Evolutionary conservation across 1,140 invertebrate genomes (phyloP).

Genomic region (Rhyacophila brunnea): DNA sequence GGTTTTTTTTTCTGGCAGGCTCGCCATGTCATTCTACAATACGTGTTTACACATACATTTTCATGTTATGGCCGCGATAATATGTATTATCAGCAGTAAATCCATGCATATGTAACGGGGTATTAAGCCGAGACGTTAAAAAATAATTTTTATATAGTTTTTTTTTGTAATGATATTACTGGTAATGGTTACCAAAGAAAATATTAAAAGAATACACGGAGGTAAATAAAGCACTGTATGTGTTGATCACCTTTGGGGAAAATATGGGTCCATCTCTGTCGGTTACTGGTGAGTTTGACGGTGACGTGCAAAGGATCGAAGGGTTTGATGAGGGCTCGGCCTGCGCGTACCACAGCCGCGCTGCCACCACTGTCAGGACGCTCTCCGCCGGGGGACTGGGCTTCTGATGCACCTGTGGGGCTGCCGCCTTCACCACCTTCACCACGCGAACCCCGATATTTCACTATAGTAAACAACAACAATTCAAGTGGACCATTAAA

Average conservation of each 20-base stretch:
- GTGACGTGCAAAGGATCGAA: slow-evolving; percentile 97
- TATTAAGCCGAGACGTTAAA: too few species aligned
- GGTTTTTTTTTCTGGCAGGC: too few species aligned
- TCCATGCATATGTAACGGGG: too few species aligned
- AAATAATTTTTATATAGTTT: too few species aligned
- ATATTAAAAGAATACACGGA: too few species aligned
- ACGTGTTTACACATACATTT: too few species aligned
- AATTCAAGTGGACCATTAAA: neutral
- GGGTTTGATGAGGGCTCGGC: slow-evolving; percentile 87
- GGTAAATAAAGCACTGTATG: too few species aligned
- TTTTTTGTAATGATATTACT: too few species aligned
- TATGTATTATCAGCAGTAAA: too few species aligned
- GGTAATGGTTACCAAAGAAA: too few species aligned
- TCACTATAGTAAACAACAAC: slow-evolving; percentile 3
- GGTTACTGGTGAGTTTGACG: slow-evolving; percentile 94
- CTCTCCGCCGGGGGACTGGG: slow-evolving; percentile 1
- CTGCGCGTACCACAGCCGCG: slow-evolving; percentile 61
- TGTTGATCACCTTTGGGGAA: slow-evolving; percentile 92
- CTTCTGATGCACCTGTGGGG: neutral
- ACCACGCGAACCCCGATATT: slow-evolving; percentile 12
- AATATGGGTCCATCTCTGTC: slow-evolving; percentile 96
- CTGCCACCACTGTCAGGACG: slow-evolving; percentile 8
- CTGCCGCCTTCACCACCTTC: neutral
- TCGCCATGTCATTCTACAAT: too few species aligned
- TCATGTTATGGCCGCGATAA: too few species aligned